Base-by-base conservation (phyloP, 2,113 vertebrate species). In the Euleptes europaea region DNA sequence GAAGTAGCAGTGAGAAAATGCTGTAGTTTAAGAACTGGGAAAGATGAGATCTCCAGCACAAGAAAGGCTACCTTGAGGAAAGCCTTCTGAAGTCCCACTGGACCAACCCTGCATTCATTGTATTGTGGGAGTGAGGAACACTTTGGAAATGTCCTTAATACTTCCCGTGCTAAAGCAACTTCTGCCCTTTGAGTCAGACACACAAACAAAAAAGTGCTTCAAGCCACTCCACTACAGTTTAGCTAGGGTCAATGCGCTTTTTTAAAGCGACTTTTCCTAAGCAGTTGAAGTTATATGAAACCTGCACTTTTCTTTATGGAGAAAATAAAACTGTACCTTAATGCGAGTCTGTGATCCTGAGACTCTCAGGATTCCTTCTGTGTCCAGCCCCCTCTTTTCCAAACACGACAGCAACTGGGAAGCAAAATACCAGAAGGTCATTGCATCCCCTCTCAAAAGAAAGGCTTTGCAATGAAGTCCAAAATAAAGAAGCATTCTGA, bases 341-440 rank as follows among this genome's bases (percentile, higher is more conserved):
- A 98, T 97, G 90, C 98, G 97, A 75, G 96, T 94, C 94, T 98
- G 97, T 87, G 98, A 98, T 5, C 98, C 98, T 51, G 98, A 97
- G 78, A 98, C 96, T 92, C 98, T 96, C 78, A 98, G 96, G 87
- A 99, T 98, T 66, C 98, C 98, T 88, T 98, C 97, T 0, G 95
- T 97, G 86, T 98, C 97, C 0, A 99, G 93, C 11, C 97, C 97
- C 85, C 95, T 97, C 90, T 97, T 97, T 91, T 98, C 98, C 92
- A 98, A 92, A 94, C 97, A 97, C 1, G 96, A 97, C 83, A 99
- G 94, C 92, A 98, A 91, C 98, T 98, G 79, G 89, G 86, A n/a
- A 63, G 28, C 60, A 51, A 69, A 80, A 76, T 6, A 57, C 84
- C 69, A 84, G 1, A 74, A 79, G 57, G 0, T 14, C 85, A 33